Evolutionary conservation across 2,797 vertebrate species (phyloP), one percentile per base, ranked within the genome.

Genomic region (Microctenopoma lineatum): DNA sequence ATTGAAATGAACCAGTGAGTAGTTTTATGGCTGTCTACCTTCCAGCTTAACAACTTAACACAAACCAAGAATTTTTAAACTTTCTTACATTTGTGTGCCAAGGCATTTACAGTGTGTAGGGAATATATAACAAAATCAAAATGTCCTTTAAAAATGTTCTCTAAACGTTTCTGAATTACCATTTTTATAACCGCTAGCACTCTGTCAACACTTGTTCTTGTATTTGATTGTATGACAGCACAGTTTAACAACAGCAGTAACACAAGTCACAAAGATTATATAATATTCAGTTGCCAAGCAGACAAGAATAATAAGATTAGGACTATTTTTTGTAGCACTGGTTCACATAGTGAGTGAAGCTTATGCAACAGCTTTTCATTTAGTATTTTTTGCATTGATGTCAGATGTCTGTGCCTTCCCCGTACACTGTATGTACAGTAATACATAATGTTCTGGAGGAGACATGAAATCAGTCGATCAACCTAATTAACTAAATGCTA

Each of bases 11-110:
- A 70, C 6, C 18, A 39, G 11, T 26, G 16, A 52, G 21, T n/a
- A 18, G 9, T 14, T 42, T 34, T 29, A 38, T 34, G 44, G 7
- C 7, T 13, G 21, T 8, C 29, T 29, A 36, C 16, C 53, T 34
- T 36, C 45, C 41, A 61, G 47, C 68, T 73, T n/a, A 47, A 64
- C 12, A 21, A 21, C 21, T 21, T 21, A 2, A 46, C 58, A 25
- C 18, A 50, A 47, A 56, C n/a, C 2, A 15, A 68, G 0, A 44
- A 9, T 51, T 47, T 61, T 53, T n/a, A 67, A 3, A 2, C n/a
- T 59, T 42, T 55, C 69, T 80, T 68, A 68, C 27, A 66, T 75
- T 63, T 76, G 16, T 77, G 83, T 90, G 80, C 80, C 80, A 82
- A 73, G 77, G 57, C 65, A 84, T 80, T 60, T 41, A 34, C 32